phyloP scores from a whole-genome alignment of 2,888 invertebrate species.

The Idaea dimidiata region DNA sequence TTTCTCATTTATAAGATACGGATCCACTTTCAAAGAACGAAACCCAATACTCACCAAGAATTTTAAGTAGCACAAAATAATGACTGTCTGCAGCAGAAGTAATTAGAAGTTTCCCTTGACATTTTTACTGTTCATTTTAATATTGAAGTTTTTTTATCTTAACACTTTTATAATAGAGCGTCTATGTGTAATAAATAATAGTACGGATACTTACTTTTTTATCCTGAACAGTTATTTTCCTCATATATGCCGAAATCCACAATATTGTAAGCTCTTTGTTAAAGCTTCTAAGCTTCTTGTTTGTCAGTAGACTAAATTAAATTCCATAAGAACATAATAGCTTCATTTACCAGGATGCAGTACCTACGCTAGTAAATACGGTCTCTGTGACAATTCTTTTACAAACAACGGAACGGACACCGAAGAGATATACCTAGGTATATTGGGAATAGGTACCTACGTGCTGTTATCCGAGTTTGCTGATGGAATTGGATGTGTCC shows the following conservation, averaged over 20 bases:
- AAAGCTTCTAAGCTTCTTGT: not conserved
- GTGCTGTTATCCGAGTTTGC: not conserved
- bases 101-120: not conserved
- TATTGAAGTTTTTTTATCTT: not conserved
- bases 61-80: slow-evolving; percentile 1
- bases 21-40: not conserved
- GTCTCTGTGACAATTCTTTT: not conserved
- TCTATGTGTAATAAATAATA: not conserved
- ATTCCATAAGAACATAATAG: not conserved
- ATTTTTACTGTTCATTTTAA: not conserved
- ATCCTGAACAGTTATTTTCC: not conserved
- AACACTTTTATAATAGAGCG: not conserved
- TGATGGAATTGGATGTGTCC: not conserved
- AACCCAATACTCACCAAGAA: not conserved
- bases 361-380: not conserved
- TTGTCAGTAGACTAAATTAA: not conserved
- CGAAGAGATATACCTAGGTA: not conserved
- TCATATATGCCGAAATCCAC: not conserved
- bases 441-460: not conserved
- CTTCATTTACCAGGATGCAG: not conserved
- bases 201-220: not conserved
- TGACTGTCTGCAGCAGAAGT: not conserved
- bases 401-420: not conserved
- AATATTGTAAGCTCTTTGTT: not conserved
- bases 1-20: not conserved